Base-by-base conservation (phyloP, 2,888 invertebrate species). In the Seladonia tumulorum region DNA sequence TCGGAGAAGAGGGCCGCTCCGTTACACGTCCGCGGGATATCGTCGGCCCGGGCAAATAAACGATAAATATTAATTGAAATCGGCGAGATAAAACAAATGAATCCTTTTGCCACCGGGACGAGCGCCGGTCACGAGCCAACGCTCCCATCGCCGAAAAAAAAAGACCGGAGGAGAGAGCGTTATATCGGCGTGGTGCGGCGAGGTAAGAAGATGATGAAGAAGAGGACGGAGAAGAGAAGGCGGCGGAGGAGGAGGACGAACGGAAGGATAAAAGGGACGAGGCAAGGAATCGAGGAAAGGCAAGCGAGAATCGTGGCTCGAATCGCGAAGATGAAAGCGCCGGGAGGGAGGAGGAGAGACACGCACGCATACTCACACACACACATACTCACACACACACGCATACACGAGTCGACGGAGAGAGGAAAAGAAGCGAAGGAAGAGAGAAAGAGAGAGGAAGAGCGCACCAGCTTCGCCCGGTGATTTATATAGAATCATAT, bases 401-500 rank as follows among this genome's bases (percentile, higher is more conserved):
- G n/a, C n/a, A n/a, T 5, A 42, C 8, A 42, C 42, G 8, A 7
- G 29, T 29, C n/a, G 42, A 70, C 42, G 39, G 39, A 22, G 39
- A 70, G 39, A 70, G 68, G 22, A 70, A 42, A 70, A 70, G 10
- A 70, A 42, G 22, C n/a, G 70, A 70, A 70, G n/a, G 42, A 68
- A 39, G 35, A 68, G 60, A 49, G 53, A 29, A 68, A 75, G 76
- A 68, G 68, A 81, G 63, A 78, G 35, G 35, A 35, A 35, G 60
- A 74, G 83, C 12, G n/a, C 89, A 89, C 84, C 88, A 85, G 87
- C 85, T 87, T 88, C 82, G 90, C 82, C 89, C 90, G 88, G 92
- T 93, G 94, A 94, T 94, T 94, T 94, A 94, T 94, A 93, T 92
- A 92, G 94, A 94, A 94, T 94, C 93, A 93, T 94, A 94, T 94